These are phyloP conservation scores for Koerneria pararmatus DNA, from an alignment of 2,888 invertebrate species.

Conservation along the genomic window DNA sequence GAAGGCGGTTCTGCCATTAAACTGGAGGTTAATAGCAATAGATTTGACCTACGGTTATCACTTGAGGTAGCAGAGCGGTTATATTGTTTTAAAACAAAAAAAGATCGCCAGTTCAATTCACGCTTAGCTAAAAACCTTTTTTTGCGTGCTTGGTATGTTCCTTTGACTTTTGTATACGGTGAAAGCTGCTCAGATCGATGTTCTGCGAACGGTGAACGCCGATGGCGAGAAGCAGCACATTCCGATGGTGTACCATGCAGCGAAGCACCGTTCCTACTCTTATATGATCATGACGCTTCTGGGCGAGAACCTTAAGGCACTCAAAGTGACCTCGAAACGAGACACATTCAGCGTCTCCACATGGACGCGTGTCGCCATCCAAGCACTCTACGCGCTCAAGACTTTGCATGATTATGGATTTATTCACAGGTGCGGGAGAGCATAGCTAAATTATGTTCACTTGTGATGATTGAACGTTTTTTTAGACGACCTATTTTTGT, in stretches of 20 bases:
- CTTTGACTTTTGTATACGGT: no score
- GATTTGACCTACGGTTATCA: no score
- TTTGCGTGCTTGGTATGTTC: no score
- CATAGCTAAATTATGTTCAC: no score
- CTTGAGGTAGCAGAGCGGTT: no score
- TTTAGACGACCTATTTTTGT: no score
- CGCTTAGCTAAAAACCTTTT: no score
- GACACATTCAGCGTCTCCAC: conserved; percentile 23
- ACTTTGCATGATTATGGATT: conserved; percentile 40
- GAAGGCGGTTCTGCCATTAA: conserved; percentile 52
- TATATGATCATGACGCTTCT: conserved; percentile 51
- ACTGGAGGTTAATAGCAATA: no score
- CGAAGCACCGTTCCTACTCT: conserved; percentile 39
- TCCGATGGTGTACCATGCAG: conserved; percentile 38
- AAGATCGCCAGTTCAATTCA: no score
- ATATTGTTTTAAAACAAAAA: no score
- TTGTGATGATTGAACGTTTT: no score
- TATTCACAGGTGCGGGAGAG: conserved; percentile 27
- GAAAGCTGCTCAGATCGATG: conserved; percentile 27
- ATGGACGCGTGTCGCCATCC: conserved; percentile 44
- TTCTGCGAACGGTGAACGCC: conserved; percentile 35
- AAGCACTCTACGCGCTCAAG: conserved; percentile 40
- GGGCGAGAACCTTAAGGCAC: conserved; percentile 40
- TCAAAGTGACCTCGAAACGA: conserved; percentile 22
- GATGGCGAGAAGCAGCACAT: conserved; percentile 41